Conservation (phyloP, 2,888 invertebrate species). For the Byasa hedistus region DNA sequence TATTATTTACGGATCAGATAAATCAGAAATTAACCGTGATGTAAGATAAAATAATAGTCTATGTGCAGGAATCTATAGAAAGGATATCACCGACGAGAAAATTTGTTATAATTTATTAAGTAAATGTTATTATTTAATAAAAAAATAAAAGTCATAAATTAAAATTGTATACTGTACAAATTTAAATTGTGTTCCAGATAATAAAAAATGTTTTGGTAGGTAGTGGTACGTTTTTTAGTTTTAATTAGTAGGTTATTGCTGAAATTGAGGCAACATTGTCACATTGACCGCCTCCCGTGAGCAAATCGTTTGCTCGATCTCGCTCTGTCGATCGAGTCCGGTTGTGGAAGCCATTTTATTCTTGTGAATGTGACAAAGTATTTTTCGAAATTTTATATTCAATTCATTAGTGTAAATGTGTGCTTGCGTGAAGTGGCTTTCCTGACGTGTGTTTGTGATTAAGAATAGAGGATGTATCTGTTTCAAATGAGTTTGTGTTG, state of each 20-base stretch:
- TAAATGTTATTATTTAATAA: too few relatives aligned
- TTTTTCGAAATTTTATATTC: conserved; percentile 58
- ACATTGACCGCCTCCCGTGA: conserved; percentile 71
- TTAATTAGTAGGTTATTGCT: conserved; percentile 34
- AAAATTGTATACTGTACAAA: neutral
- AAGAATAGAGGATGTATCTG: conserved; percentile 69
- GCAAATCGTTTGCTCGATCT: conserved; percentile 68
- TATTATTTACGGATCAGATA: too few relatives aligned
- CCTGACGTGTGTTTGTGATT: conserved; percentile 68
- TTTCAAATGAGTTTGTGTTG: conserved; percentile 75
- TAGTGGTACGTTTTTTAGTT: conserved; percentile 42
- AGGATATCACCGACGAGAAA: too few relatives aligned
- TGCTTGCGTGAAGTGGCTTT: conserved; percentile 63
- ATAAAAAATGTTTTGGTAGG: neutral
- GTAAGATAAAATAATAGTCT: too few relatives aligned
- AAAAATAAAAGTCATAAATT: too few relatives aligned
- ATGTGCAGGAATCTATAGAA: too few relatives aligned
- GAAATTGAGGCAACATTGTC: conserved; percentile 56
- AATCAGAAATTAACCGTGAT: too few relatives aligned
- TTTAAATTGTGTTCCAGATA: neutral
- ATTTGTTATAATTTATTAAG: too few relatives aligned
- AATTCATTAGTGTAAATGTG: conserved; percentile 69
- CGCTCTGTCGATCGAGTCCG: conserved; percentile 75
- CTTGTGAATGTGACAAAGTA: conserved; percentile 73
- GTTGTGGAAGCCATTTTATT: conserved; percentile 78